Base-by-base conservation (phyloP, 1,140 invertebrate genomes). In the Ips typographus region DNA sequence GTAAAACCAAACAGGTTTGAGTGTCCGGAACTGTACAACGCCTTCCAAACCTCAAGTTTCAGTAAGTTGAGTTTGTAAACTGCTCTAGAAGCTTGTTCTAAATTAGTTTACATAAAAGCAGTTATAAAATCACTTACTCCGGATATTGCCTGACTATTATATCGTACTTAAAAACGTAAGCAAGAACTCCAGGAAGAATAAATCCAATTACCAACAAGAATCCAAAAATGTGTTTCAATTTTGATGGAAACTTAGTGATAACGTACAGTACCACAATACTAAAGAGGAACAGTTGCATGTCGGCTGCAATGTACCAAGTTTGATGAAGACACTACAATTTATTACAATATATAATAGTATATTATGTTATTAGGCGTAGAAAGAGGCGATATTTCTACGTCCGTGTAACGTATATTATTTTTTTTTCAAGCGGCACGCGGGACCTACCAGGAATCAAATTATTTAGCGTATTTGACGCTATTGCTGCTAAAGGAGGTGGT, bases 271-370 rank as follows among this genome's bases (percentile, higher is more conserved):
- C 72, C 1, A 82, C 42, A 55, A 82, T 76, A 6, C 78, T 76
- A 4, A 81, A 42, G 53, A 75, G 71, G 66, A 77, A 81, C 40
- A 81, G 71, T 56, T 83, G 82, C 73, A 80, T 82, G 68, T 83
- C 82, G 1, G 77, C 75, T 38, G 80, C 76, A 8, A 83, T 68
- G 70, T 82, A 82, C 82, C 82, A 83, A 8, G 78, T 75, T 67
- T 82, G 80, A 5, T 68, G 72, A 39, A 82, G 67, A 73, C 82
- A 83, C 79, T 79, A 61, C 58, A 78, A 75, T 53, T 22, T 22
- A 43, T 47, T 47, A 70, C 39, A 58, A 52, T 62, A 43, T 62
- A 62, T 44, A 53, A 40, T 49, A 62, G 5, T n/a, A n/a, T n/a
- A n/a, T n/a, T n/a, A n/a, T n/a, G n/a, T n/a, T n/a, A n/a, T n/a